Percentiles rank a stretch among this genome's conserved stretches.
Evolutionary conservation across 1,140 invertebrate species (phyloP).

Genomic region (Ips nitidus): DNA sequence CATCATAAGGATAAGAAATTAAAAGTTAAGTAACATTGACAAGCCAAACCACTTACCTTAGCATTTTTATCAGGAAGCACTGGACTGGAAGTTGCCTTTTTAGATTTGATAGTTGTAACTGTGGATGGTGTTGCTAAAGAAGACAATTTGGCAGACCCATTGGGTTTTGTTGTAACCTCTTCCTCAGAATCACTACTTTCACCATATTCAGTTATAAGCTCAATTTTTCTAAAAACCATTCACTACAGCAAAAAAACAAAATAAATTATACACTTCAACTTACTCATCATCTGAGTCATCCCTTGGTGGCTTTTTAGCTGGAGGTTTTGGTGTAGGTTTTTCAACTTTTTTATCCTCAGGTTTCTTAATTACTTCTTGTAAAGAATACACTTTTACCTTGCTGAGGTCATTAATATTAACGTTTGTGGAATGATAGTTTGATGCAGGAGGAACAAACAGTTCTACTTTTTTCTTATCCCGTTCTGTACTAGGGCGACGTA

Average conservation of each 20-base stretch:
- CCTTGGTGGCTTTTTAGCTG: conserved; percentile 3
- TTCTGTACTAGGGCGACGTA: neutral
- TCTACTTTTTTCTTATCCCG: conserved; percentile 17
- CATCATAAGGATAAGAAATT: conserved; percentile 26
- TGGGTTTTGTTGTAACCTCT: conserved; percentile 25
- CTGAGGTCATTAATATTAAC: conserved; percentile 26
- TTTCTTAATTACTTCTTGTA: conserved; percentile 33
- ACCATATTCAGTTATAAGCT: conserved; percentile 63
- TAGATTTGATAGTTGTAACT: no score
- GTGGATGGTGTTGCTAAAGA: no score
- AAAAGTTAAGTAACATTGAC: neutral
- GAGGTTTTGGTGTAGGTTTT: neutral
- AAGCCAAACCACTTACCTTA: no score
- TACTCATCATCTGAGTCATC: conserved; percentile 58
- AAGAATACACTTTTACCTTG: conserved; percentile 34
- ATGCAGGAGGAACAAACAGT: conserved; percentile 25
- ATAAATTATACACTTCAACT: conserved; percentile 33
- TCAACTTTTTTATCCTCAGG: conserved; percentile 17
- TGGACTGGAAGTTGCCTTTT: no score
- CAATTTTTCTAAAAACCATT: conserved; percentile 57
- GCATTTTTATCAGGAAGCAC: no score
- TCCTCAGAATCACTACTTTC: conserved; percentile 53
- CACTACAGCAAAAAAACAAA: conserved; percentile 14
- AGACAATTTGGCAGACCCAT: neutral
- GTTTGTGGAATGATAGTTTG: conserved; percentile 1